A percentile compares a stretch with the other conserved stretches of the same genome.
Conservation (phyloP, 2,113 vertebrate genomes). For the Columba janthina region DNA sequence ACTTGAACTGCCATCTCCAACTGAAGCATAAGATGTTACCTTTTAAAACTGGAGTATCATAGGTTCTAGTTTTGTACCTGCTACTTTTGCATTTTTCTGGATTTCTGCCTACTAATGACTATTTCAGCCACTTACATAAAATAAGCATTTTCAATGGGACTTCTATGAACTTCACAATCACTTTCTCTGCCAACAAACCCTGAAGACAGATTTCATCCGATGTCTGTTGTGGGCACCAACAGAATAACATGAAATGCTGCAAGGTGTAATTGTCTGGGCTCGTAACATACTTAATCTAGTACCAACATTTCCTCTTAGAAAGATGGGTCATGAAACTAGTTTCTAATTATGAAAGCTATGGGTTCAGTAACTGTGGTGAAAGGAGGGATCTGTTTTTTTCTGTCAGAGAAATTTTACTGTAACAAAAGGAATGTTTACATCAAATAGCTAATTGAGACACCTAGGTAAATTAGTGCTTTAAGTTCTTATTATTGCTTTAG, state of each 20-base stretch:
- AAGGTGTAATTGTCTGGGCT: not conserved
- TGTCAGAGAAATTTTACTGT: not conserved
- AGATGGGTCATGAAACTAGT: not conserved
- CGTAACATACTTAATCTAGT: not conserved
- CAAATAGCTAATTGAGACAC: not conserved
- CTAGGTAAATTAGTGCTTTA: not conserved
- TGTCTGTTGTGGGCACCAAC: not conserved
- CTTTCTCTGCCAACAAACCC: not conserved
- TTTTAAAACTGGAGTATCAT: not conserved
- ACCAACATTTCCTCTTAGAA: not conserved
- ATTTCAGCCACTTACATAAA: not conserved
- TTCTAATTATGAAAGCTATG: not conserved
- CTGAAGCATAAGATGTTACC: accelerated
- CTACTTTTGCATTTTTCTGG: not conserved
- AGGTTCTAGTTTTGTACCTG: not conserved
- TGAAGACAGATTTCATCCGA: not conserved
- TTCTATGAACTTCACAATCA: not conserved
- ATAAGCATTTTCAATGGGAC: not conserved
- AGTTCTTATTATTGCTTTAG: not conserved
- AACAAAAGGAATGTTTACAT: not conserved
- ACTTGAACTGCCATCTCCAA: not conserved
- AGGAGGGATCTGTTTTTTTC: not conserved
- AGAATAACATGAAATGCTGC: not conserved
- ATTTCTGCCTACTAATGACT: not conserved
- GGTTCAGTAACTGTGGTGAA: not conserved